These are phyloP conservation scores for Apostichopus leukothele DNA, from an alignment of 53 echinoderm and acorn worm genomes.

Conservation along the genomic window DNA sequence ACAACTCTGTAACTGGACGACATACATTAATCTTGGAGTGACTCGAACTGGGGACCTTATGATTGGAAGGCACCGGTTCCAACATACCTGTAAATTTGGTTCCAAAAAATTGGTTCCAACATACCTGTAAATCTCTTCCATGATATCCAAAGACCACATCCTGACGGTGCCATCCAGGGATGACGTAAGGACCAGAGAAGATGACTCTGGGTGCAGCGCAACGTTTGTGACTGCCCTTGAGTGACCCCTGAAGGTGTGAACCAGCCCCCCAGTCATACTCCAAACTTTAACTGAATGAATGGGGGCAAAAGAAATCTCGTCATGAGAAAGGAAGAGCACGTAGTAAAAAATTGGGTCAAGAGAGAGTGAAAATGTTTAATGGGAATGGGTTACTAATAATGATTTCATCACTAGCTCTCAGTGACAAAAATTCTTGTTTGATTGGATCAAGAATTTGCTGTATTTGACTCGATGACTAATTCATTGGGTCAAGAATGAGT, in stretches of 20 bases:
- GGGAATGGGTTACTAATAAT: neutral
- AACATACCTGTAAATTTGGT: no score
- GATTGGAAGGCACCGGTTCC: no score
- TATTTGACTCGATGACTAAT: no score
- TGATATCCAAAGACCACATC: constrained; percentile 97
- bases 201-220: constrained; percentile 81
- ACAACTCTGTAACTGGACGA: no score
- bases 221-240: constrained; percentile 79
- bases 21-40: no score
- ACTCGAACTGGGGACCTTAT: no score
- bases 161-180: constrained; percentile 91
- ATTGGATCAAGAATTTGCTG: no score
- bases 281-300: constrained; percentile 84
- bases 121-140: constrained; percentile 95
- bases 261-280: constrained; percentile 94
- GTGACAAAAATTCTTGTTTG: no score
- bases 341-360: no score
- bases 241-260: constrained; percentile 90
- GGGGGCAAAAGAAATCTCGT: neutral
- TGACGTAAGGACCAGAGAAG: constrained; percentile 75
- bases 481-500: no score
- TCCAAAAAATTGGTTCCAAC: neutral
- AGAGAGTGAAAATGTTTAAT: no score
- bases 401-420: neutral
- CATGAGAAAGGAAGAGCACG: no score